A percentile compares a stretch with the other conserved stretches of the same genome.
These are phyloP conservation scores for Leptinotarsa undecemlineata DNA, from an alignment of 1,140 invertebrate species.

Conservation along the genomic window DNA sequence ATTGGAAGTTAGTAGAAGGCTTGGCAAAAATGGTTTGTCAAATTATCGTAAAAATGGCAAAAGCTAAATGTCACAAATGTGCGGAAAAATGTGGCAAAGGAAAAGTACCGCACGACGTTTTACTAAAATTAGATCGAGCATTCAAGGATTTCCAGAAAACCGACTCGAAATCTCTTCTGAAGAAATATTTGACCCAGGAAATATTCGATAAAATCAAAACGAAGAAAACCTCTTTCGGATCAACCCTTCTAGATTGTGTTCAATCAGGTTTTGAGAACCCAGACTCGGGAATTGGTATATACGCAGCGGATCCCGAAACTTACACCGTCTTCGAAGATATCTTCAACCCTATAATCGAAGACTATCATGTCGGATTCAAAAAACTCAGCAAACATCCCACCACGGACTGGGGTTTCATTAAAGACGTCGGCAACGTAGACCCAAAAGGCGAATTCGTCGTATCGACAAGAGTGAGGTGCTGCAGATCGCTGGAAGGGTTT, in stretches of 20 bases:
- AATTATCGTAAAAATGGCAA: constrained; percentile 28
- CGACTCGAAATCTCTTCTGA: constrained; percentile 69
- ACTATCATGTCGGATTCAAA: constrained; percentile 72
- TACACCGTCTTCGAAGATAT: constrained; percentile 70
- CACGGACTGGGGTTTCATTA: constrained; percentile 71
- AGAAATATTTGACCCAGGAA: constrained; percentile 70
- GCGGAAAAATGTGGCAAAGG: constrained; percentile 50
- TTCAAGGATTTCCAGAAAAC: constrained; percentile 66
- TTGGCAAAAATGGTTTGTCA: constrained; percentile 17
- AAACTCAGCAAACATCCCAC: constrained; percentile 66
- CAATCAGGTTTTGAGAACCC: constrained; percentile 69
- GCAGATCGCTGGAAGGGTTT: constrained; percentile 69
- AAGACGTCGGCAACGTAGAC: constrained; percentile 72
- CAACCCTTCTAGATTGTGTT: constrained; percentile 68
- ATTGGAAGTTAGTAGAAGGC: background rate
- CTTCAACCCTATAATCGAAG: constrained; percentile 78
- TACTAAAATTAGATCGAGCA: constrained; percentile 72
- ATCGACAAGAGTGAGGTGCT: constrained; percentile 75
- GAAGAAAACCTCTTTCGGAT: constrained; percentile 63
- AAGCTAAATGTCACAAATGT: constrained; percentile 44
- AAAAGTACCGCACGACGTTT: constrained; percentile 62
- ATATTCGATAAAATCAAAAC: constrained; percentile 68
- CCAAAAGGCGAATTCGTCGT: constrained; percentile 70
- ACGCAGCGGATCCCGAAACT: constrained; percentile 73
- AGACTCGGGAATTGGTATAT: constrained; percentile 68